Evolutionary conservation across 1,140 invertebrate species (phyloP).

Genomic region (Diprion similis): DNA sequence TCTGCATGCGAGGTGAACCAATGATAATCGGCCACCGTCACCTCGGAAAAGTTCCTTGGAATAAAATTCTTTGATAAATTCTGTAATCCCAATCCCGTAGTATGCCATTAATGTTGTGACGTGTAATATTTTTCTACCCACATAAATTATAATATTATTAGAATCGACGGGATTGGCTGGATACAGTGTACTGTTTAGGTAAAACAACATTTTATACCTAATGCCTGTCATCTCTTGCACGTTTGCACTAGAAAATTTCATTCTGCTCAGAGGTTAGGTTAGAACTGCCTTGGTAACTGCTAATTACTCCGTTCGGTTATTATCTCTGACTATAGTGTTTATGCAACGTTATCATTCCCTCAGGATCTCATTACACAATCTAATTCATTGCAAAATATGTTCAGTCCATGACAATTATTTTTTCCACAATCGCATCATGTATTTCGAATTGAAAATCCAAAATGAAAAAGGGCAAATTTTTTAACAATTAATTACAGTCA

Average conservation of each 20-base stretch:
- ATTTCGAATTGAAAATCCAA: not conserved
- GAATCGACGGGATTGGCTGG: constrained; percentile 20
- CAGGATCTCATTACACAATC: not conserved
- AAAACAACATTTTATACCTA: constrained; percentile 35
- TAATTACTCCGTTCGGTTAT: no score
- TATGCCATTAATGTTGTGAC: constrained; percentile 56
- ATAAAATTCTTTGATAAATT: not conserved
- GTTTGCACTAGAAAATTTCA: not conserved
- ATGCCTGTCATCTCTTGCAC: not conserved
- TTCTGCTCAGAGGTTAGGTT: constrained; percentile 5
- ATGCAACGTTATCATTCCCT: no score
- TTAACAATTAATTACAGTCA: not conserved
- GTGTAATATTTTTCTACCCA: constrained; percentile 52
- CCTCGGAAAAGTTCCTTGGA: not conserved
- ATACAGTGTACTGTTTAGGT: constrained; percentile 21
- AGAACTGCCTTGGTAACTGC: not conserved
- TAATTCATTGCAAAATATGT: not conserved
- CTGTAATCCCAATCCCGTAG: constrained; percentile 24
- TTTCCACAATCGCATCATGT: not conserved
- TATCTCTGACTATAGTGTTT: no score
- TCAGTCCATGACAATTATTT: not conserved
- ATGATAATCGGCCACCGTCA: constrained; percentile 13
- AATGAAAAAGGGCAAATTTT: not conserved
- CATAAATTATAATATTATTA: constrained; percentile 33
- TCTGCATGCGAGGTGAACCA: not conserved